These are phyloP conservation scores for Cheilosia variabilis DNA, from an alignment of 2,888 invertebrate species.

Conservation along the genomic window DNA sequence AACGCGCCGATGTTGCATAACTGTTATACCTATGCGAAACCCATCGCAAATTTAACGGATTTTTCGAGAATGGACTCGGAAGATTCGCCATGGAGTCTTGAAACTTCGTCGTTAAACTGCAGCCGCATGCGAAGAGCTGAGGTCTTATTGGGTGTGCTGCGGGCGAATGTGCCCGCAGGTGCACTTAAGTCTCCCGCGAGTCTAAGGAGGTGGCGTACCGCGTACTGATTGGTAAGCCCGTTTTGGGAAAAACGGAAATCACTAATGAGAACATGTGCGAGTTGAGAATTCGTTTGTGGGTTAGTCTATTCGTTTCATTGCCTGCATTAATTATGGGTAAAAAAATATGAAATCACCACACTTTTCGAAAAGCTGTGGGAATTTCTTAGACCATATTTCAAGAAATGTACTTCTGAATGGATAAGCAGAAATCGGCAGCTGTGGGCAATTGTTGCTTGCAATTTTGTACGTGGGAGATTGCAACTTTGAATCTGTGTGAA, in stretches of 20 bases:
- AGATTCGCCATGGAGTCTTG: constrained; percentile 15
- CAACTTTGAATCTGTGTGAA: too few relatives aligned
- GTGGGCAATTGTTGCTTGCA: too few relatives aligned
- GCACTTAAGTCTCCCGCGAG: constrained; percentile 25
- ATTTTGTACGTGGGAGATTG: too few relatives aligned
- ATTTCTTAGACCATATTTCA: too few relatives aligned
- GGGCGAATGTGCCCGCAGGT: constrained; percentile 9
- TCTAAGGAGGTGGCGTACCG: constrained; percentile 18
- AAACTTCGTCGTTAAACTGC: constrained; percentile 13
- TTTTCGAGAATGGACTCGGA: constrained; percentile 4
- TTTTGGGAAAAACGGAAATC: constrained; percentile 24
- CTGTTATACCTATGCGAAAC: neutral
- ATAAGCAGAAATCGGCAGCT: too few relatives aligned
- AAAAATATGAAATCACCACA: constrained; percentile 40
- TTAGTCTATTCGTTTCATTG: constrained; percentile 16
- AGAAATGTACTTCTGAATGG: too few relatives aligned
- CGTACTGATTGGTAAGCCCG: neutral
- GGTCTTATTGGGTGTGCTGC: constrained; percentile 1
- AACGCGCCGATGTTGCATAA: neutral
- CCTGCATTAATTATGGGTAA: constrained; percentile 52
- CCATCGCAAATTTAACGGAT: neutral
- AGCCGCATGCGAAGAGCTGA: neutral
- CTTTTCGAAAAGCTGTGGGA: too few relatives aligned
- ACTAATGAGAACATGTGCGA: constrained; percentile 3
- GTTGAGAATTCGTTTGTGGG: neutral